These are phyloP conservation scores for Steromphala cineraria DNA, from an alignment of 2,888 invertebrate species.

Conservation along the genomic window DNA sequence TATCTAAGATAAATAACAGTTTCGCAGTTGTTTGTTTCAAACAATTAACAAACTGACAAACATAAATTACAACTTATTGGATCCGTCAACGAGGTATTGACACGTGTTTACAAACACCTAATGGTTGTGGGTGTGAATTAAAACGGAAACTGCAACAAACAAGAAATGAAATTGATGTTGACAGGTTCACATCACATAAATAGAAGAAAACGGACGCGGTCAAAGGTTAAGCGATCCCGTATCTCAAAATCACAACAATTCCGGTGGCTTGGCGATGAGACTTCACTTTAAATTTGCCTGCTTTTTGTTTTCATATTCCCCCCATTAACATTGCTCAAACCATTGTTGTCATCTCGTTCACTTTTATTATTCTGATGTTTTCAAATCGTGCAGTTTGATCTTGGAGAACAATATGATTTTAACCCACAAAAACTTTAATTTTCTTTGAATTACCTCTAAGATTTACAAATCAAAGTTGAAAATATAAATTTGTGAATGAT, in stretches of 20 bases:
- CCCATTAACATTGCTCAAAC: neutral
- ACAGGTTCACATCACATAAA: neutral
- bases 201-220: neutral
- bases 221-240: constrained; percentile 4
- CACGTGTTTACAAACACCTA: neutral
- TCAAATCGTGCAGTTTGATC: too few relatives aligned
- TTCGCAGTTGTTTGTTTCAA: too few relatives aligned
- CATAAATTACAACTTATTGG: neutral
- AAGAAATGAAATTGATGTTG: neutral
- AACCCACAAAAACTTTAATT: too few relatives aligned
- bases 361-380: too few relatives aligned
- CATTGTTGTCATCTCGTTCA: neutral
- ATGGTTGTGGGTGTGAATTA: neutral
- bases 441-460: too few relatives aligned
- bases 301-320: neutral
- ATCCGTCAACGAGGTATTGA: neutral
- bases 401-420: too few relatives aligned
- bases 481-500: too few relatives aligned
- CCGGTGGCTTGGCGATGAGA: neutral
- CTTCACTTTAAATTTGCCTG: constrained; percentile 4
- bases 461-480: too few relatives aligned
- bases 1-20: too few relatives aligned
- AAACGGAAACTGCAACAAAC: constrained; percentile 7
- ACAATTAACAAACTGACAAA: neutral
- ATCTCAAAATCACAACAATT: constrained; percentile 8